These are phyloP conservation scores for Periparus ater DNA, from an alignment of 2,797 vertebrate genomes.

Conservation along the genomic window DNA sequence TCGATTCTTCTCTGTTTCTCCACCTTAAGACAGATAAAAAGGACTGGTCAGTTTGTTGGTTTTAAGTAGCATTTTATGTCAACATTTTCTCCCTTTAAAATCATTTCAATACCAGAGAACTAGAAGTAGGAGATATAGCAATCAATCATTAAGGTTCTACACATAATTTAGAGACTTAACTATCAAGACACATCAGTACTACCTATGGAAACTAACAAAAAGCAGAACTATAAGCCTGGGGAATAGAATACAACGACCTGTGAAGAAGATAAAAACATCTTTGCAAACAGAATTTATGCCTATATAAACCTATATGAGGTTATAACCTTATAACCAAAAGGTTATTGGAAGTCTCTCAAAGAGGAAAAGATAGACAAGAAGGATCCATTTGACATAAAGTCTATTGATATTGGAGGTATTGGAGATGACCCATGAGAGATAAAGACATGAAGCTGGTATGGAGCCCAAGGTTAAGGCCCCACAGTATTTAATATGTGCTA, in stretches of 20 bases:
- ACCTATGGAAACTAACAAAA: background rate
- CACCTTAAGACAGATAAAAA: constrained; percentile 79
- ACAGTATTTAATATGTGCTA: background rate
- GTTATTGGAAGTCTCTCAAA: background rate
- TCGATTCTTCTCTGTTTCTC: constrained; percentile 96
- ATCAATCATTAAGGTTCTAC: background rate
- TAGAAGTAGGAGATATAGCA: background rate
- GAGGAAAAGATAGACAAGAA: background rate
- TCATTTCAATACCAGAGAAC: background rate
- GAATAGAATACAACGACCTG: background rate
- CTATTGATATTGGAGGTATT: background rate
- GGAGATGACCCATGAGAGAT: background rate
- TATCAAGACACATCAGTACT: background rate
- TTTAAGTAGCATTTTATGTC: background rate
- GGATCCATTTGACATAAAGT: background rate
- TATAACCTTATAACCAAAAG: background rate
- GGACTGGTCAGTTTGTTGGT: background rate
- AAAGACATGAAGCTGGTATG: background rate
- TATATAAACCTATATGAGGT: no score
- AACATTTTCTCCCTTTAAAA: background rate
- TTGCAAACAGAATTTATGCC: background rate
- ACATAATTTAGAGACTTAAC: background rate
- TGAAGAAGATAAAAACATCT: background rate
- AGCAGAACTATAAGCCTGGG: background rate
- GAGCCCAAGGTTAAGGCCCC: background rate